Conservation (phyloP, 1,140 invertebrate species). For the Neodiprion pinetum region DNA sequence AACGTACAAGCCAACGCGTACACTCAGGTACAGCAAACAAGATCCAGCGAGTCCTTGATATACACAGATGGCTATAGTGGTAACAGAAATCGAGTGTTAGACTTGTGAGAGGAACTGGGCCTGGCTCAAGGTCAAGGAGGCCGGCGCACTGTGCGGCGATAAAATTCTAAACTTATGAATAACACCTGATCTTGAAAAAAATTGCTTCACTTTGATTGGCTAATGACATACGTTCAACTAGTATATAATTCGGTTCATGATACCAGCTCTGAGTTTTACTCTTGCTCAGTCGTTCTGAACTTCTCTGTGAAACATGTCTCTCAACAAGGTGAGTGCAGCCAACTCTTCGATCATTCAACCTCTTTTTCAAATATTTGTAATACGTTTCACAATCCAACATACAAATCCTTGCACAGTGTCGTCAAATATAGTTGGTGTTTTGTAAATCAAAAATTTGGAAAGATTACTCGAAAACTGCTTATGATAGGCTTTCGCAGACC, state of each 20-base stretch:
- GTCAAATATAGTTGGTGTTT: constrained; percentile 7
- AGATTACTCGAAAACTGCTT: constrained; percentile 10
- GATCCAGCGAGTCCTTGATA: background rate
- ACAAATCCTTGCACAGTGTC: constrained; percentile 11
- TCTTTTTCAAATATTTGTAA: no score
- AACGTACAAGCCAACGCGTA: background rate
- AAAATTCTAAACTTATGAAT: constrained; percentile 33
- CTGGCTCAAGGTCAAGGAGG: constrained; percentile 34
- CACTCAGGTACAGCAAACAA: background rate
- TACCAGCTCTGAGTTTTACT: constrained; percentile 35
- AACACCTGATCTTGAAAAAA: constrained; percentile 39
- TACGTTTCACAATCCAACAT: background rate
- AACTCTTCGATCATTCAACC: background rate
- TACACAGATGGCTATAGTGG: background rate
- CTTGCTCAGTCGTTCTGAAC: constrained; percentile 12
- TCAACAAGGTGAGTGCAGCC: constrained; percentile 32
- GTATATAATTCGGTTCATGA: constrained; percentile 50
- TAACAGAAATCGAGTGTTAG: constrained; percentile 6
- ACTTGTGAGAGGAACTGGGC: constrained; percentile 31
- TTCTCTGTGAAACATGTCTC: constrained; percentile 27
- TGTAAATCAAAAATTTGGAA: background rate
- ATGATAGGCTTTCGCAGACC: background rate
- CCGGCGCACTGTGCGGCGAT: constrained; percentile 25
- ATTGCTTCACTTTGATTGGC: constrained; percentile 42
- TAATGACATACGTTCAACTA: constrained; percentile 32